Conservation (phyloP, 2,888 invertebrate species). For the Pristionchus entomophagus region DNA sequence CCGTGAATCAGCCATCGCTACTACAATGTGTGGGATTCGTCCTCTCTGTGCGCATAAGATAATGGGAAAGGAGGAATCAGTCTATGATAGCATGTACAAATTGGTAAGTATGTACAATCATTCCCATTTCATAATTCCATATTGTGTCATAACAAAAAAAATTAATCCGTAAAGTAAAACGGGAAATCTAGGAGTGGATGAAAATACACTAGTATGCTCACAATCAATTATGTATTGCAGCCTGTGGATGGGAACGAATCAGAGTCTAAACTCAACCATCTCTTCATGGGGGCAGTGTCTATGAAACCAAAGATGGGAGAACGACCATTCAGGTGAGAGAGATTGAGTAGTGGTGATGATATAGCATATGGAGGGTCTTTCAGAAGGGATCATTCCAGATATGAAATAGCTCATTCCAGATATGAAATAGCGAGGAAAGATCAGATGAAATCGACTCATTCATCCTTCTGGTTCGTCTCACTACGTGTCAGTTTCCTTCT, state of each 20-base stretch:
- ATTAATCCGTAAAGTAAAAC: no score
- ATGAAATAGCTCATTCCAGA: neutral
- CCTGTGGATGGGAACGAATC: slow-evolving; percentile 46
- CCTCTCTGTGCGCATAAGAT: slow-evolving; percentile 8
- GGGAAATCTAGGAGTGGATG: no score
- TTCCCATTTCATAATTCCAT: no score
- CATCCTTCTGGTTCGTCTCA: slow-evolving; percentile 68
- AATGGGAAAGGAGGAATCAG: neutral
- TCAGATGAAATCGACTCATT: slow-evolving; percentile 69
- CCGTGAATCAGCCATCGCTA: neutral
- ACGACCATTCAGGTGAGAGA: slow-evolving; percentile 50
- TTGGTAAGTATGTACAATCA: neutral
- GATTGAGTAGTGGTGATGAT: no score
- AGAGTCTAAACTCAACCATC: slow-evolving; percentile 64
- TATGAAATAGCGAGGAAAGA: slow-evolving; percentile 50
- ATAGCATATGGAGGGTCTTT: no score
- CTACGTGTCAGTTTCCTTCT: slow-evolving; percentile 48
- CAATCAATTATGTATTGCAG: neutral
- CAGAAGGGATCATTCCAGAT: slow-evolving; percentile 41
- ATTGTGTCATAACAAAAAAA: no score
- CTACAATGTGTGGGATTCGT: neutral
- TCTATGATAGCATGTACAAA: slow-evolving; percentile 28
- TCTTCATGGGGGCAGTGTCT: slow-evolving; percentile 62
- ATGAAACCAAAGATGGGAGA: slow-evolving; percentile 56
- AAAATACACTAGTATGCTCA: no score